These are phyloP conservation scores for Oreochromis spilurus DNA, from an alignment of 2,113 vertebrate species.

Conservation along the genomic window DNA sequence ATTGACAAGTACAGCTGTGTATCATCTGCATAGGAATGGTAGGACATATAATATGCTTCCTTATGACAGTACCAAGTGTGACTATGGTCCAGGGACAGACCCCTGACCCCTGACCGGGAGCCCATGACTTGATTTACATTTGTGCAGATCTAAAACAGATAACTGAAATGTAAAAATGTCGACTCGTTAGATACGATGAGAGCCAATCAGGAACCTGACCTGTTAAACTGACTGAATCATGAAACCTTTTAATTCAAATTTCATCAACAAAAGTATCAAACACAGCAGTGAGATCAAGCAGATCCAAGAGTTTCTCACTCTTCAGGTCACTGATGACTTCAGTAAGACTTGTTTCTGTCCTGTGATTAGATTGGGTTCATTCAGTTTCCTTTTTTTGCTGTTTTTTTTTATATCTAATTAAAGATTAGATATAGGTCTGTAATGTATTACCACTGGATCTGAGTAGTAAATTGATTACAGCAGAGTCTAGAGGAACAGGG, in stretches of 20 bases:
- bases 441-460: neutral
- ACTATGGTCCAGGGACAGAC: neutral
- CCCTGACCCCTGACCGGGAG: neutral
- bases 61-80: neutral
- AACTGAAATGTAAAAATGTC: neutral
- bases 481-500: neutral
- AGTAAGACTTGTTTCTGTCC: neutral
- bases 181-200: accelerated
- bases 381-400: neutral
- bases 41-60: neutral
- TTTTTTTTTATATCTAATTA: neutral
- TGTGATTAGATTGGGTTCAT: neutral
- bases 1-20: neutral
- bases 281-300: neutral
- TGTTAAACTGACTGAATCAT: neutral
- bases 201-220: neutral
- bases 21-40: neutral
- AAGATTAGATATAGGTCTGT: neutral
- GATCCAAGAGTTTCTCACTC: neutral
- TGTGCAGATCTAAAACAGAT: neutral
- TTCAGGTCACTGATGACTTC: neutral
- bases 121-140: neutral
- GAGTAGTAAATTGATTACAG: neutral
- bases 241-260: neutral
- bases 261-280: neutral